These are phyloP conservation scores for Zaprionus capensis DNA, from an alignment of 1,140 invertebrate species.

Conservation along the genomic window DNA sequence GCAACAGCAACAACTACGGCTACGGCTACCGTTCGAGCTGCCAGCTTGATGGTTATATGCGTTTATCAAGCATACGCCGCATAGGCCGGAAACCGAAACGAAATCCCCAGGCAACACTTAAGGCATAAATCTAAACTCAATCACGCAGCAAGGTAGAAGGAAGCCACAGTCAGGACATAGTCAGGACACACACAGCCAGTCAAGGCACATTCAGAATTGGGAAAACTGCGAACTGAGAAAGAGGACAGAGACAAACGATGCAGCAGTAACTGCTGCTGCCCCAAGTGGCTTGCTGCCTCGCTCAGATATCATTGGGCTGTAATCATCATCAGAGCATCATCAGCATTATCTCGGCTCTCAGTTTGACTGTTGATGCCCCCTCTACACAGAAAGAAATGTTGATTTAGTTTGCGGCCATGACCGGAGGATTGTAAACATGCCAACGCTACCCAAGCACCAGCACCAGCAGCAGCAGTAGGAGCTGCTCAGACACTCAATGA, in stretches of 20 bases:
- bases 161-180: conserved; percentile 1
- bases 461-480: not conserved
- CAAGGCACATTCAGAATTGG: too few relatives aligned
- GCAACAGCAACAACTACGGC: not conserved
- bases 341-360: conserved; percentile 39
- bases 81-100: conserved; percentile 47
- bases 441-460: conserved; percentile 1
- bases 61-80: conserved; percentile 34
- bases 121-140: conserved; percentile 78
- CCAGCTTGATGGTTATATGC: conserved; percentile 2
- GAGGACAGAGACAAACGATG: conserved; percentile 68
- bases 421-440: conserved; percentile 52
- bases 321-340: conserved; percentile 60
- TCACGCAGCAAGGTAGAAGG: conserved; percentile 52
- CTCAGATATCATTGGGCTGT: conserved; percentile 28
- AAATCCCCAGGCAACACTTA: conserved; percentile 74
- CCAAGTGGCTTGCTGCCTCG: conserved; percentile 15
- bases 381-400: conserved; percentile 33
- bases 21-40: not conserved
- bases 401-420: conserved; percentile 57
- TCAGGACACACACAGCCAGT: too few relatives aligned
- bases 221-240: too few relatives aligned
- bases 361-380: not conserved
- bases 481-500: conserved; percentile 36
- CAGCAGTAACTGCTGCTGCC: conserved; percentile 48